Percentiles rank a stretch among this genome's conserved stretches.
These are phyloP conservation scores for Rutpela maculata DNA, from an alignment of 2,888 invertebrate genomes.

Conservation along the genomic window DNA sequence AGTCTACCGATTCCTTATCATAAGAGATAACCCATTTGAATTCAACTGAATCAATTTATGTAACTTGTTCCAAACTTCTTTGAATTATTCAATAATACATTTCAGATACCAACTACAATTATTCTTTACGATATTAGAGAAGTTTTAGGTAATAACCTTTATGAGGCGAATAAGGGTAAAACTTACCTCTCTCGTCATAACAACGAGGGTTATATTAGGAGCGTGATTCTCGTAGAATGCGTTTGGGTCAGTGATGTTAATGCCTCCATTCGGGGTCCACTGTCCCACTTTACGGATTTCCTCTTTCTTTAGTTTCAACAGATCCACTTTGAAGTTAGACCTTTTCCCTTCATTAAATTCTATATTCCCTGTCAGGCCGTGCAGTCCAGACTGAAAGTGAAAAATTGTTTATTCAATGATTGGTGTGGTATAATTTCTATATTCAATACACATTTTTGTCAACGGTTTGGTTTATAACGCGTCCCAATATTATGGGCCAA, in stretches of 20 bases:
- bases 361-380: constrained; percentile 91
- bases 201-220: constrained; percentile 90
- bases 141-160: constrained; percentile 28
- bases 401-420: constrained; percentile 20
- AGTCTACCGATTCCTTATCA: too few species aligned
- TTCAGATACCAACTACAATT: constrained; percentile 15
- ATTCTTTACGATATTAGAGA: constrained; percentile 37
- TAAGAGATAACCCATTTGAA: not conserved
- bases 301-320: constrained; percentile 87
- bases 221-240: constrained; percentile 90
- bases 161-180: constrained; percentile 35
- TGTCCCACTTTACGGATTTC: constrained; percentile 88
- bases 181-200: constrained; percentile 91
- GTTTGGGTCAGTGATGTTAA: constrained; percentile 89
- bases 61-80: not conserved
- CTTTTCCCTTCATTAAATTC: constrained; percentile 91
- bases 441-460: too few species aligned
- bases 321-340: constrained; percentile 89
- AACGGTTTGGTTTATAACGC: too few species aligned
- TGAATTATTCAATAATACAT: constrained; percentile 24
- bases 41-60: constrained; percentile 9
- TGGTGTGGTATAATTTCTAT: not conserved
- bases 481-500: too few species aligned
- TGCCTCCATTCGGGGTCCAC: constrained; percentile 85
- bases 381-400: constrained; percentile 82